Conservation (phyloP, 1,140 invertebrate species). For the Aphaenogaster floridana region DNA sequence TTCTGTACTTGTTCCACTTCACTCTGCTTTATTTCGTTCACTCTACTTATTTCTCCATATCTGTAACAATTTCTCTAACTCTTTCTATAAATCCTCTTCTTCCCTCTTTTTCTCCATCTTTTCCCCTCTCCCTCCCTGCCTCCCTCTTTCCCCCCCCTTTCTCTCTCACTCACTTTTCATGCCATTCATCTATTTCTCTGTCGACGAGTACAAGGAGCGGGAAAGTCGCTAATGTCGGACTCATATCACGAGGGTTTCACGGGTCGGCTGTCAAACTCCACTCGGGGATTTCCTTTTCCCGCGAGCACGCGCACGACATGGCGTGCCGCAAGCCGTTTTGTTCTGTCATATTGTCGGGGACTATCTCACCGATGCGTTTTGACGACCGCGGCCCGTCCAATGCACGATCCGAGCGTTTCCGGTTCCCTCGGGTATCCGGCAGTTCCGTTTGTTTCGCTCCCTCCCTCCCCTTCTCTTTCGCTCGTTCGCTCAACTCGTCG, state of each 20-base stretch:
- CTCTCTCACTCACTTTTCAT: background rate
- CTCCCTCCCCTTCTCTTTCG: background rate
- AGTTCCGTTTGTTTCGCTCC: slow-evolving; percentile 9
- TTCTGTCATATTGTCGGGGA: slow-evolving; percentile 41
- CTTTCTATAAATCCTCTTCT: background rate
- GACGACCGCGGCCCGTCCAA: slow-evolving; percentile 45
- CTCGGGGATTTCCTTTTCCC: slow-evolving; percentile 52
- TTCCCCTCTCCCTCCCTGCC: background rate
- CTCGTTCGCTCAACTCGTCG: background rate
- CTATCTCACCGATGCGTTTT: slow-evolving; percentile 57
- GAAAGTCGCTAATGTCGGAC: slow-evolving; percentile 56
- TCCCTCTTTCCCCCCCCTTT: too few relatives aligned
- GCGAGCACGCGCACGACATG: background rate
- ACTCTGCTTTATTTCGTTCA: background rate
- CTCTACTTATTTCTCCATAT: background rate
- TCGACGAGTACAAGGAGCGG: slow-evolving; percentile 40
- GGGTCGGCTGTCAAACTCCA: slow-evolving; percentile 70
- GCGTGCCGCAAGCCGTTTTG: slow-evolving; percentile 43
- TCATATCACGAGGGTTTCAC: slow-evolving; percentile 64
- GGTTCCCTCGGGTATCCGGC: slow-evolving; percentile 50
- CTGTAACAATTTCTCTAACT: background rate
- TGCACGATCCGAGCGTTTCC: slow-evolving; percentile 43
- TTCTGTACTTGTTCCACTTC: slow-evolving; percentile 10
- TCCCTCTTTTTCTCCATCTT: background rate
- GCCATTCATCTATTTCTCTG: slow-evolving; percentile 37